Conservation (phyloP, 1,140 invertebrate species). For the Nomia melanderi region DNA sequence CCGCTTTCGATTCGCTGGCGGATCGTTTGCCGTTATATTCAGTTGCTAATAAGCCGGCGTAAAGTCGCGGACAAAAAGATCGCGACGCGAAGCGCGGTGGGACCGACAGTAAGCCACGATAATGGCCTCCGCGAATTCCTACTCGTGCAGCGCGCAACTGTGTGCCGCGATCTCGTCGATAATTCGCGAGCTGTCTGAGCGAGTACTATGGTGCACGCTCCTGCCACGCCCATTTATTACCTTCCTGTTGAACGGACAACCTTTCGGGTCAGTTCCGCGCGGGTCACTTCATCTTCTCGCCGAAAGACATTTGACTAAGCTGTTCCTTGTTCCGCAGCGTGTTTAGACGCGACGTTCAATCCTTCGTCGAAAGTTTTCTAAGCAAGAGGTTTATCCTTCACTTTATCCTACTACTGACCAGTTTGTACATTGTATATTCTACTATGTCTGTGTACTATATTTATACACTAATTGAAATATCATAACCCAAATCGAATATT, state of each 20-base stretch:
- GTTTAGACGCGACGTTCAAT: too few relatives aligned
- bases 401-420: too few relatives aligned
- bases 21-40: conserved; percentile 31
- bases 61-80: not conserved
- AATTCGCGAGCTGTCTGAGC: conserved; percentile 21
- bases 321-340: too few relatives aligned
- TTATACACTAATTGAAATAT: too few relatives aligned
- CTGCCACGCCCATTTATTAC: conserved; percentile 47
- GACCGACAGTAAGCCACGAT: conserved; percentile 34
- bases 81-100: conserved; percentile 25
- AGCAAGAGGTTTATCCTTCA: too few relatives aligned
- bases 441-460: too few relatives aligned
- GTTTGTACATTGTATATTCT: too few relatives aligned
- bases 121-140: conserved; percentile 26
- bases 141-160: conserved; percentile 23
- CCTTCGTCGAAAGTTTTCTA: too few relatives aligned
- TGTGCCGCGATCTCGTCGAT: conserved; percentile 38
- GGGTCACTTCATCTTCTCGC: too few relatives aligned
- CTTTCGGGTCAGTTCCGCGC: not conserved
- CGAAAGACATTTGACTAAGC: too few relatives aligned
- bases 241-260: not conserved
- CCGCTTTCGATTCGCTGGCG: too few relatives aligned
- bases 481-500: too few relatives aligned
- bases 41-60: conserved; percentile 32
- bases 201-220: conserved; percentile 22